A percentile compares a stretch with the other conserved stretches of the same genome.
Conservation (phyloP, 2,888 invertebrate species). For the Dendrolimus houi region DNA sequence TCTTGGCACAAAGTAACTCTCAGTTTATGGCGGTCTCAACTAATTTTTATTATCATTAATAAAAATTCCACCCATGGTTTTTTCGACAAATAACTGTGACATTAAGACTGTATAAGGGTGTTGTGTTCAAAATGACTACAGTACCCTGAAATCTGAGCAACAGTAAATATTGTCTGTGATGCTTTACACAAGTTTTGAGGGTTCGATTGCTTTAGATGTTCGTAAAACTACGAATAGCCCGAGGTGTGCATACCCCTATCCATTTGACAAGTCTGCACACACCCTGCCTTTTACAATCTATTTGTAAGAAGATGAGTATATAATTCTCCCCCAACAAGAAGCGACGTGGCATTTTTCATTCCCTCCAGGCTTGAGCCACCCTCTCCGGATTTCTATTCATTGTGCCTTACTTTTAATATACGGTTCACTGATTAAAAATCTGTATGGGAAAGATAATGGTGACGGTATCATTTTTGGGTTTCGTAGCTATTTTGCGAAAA, state of each 20-base stretch:
- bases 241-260: slow-evolving; percentile 23
- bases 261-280: slow-evolving; percentile 51
- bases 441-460: background rate
- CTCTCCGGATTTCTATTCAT: slow-evolving; percentile 5
- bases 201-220: slow-evolving; percentile 36
- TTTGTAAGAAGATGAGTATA: slow-evolving; percentile 65
- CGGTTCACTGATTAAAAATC: background rate
- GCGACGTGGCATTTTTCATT: slow-evolving; percentile 49
- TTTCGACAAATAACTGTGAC: no score
- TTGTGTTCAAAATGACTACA: no score
- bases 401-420: background rate
- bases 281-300: slow-evolving; percentile 58
- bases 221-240: slow-evolving; percentile 47
- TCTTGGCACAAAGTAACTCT: no score
- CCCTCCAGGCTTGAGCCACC: slow-evolving; percentile 34
- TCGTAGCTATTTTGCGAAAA: no score
- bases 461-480: no score
- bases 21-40: no score
- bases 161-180: background rate
- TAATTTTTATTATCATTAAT: no score
- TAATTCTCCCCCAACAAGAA: slow-evolving; percentile 55
- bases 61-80: no score
- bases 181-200: slow-evolving; percentile 26
- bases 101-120: no score
- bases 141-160: no score